phyloP scores from a whole-genome alignment of 2,888 invertebrate species.

The Lepas anatifera region DNA sequence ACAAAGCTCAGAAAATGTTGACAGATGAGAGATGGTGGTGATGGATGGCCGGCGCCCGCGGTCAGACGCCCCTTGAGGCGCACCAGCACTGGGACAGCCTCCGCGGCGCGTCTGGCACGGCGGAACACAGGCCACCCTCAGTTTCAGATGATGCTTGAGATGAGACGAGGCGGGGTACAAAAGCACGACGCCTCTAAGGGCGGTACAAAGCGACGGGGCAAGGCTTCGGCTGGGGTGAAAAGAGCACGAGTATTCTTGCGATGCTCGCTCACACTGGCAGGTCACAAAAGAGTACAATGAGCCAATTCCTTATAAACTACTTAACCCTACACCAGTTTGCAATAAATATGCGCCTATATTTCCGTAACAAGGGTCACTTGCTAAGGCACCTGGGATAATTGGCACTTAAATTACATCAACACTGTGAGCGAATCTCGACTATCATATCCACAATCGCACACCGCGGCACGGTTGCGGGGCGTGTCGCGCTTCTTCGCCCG shows the following conservation, averaged over 20 bases:
- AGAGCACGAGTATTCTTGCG: not conserved
- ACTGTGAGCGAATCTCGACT: not conserved
- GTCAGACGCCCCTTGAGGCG: too few species aligned
- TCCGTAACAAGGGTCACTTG: conserved; percentile 3
- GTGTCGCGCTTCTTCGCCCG: too few species aligned
- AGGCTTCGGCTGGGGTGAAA: not conserved
- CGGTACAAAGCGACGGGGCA: not conserved
- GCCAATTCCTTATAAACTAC: not conserved
- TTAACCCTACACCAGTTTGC: conserved; percentile 6
- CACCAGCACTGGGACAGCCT: not conserved
- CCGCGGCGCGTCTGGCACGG: not conserved
- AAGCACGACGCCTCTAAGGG: not conserved
- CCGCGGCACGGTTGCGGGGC: not conserved
- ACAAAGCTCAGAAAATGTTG: not conserved
- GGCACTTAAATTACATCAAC: not conserved
- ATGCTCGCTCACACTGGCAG: not conserved
- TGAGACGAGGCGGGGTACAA: not conserved
- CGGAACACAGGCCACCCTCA: not conserved
- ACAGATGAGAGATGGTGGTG: not conserved
- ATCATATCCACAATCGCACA: not conserved
- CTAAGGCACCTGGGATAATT: conserved; percentile 10
- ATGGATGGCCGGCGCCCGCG: too few species aligned
- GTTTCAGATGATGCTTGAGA: not conserved
- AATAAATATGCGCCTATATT: conserved; percentile 7
- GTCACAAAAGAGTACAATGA: not conserved